Percentiles rank a stretch among this genome's conserved stretches.
phyloP scores from a whole-genome alignment of 2,113 vertebrate genomes.

The Tapirus terrestris region DNA sequence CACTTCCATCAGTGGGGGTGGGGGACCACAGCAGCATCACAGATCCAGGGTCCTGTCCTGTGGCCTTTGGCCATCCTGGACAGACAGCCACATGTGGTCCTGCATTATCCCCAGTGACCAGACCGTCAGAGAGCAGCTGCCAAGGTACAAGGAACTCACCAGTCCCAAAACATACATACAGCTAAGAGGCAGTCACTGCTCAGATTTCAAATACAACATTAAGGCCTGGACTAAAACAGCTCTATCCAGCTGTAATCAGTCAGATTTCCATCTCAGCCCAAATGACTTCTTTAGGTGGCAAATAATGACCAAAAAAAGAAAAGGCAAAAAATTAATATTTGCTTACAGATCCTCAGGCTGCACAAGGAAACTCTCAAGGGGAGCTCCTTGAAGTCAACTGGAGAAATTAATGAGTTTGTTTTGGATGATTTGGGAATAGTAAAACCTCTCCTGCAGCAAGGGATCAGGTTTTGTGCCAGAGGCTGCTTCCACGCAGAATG shows the following conservation, averaged over 20 bases:
- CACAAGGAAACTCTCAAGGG: not conserved
- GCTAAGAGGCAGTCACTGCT: not conserved
- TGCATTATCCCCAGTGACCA: not conserved
- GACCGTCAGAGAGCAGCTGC: not conserved
- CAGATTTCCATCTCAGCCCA: not conserved
- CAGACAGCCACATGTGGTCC: not conserved
- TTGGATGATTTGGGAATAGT: not conserved
- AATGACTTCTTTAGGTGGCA: not conserved
- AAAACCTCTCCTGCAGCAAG: accelerated
- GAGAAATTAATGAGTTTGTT: not conserved
- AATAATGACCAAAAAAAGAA: not conserved
- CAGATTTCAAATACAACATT: not conserved
- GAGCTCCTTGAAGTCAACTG: not conserved
- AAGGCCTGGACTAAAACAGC: not conserved
- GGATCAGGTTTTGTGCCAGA: not conserved
- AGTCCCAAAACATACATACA: not conserved
- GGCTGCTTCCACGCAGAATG: not conserved
- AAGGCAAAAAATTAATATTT: not conserved
- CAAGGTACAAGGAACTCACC: not conserved
- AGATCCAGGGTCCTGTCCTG: not conserved
- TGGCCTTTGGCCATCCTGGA: not conserved
- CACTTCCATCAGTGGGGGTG: not conserved
- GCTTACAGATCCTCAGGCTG: not conserved
- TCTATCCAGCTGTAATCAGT: not conserved
- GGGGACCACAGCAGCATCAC: accelerated